These are phyloP conservation scores for Anolis sagrei DNA, from an alignment of 2,113 vertebrate genomes.

Conservation along the genomic window DNA sequence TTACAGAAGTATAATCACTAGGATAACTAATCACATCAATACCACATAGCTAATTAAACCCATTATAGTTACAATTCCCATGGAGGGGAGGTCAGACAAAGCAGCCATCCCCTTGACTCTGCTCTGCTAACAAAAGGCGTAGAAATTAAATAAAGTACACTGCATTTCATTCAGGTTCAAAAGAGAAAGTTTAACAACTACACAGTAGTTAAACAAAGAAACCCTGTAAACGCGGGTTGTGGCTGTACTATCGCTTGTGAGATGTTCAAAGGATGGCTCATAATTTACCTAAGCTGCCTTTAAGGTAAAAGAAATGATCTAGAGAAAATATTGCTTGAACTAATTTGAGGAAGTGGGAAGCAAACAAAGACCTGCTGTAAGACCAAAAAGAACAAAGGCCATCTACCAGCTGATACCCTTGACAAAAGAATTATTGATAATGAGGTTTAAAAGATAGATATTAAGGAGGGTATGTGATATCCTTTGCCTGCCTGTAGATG, in stretches of 20 bases:
- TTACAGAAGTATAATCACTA: conserved; percentile 79
- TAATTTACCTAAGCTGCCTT: conserved; percentile 15
- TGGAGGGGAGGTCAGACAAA: conserved; percentile 76
- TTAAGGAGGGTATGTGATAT: not conserved
- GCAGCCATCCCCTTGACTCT: conserved; percentile 60
- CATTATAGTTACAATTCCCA: conserved; percentile 80
- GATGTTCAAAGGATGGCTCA: conserved; percentile 44
- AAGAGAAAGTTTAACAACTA: conserved; percentile 55
- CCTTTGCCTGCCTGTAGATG: not conserved
- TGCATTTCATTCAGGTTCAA: conserved; percentile 44
- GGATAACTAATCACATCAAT: conserved; percentile 82
- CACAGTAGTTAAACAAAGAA: conserved; percentile 46
- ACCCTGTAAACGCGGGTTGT: conserved; percentile 41
- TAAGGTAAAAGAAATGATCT: conserved; percentile 39
- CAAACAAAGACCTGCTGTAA: not conserved
- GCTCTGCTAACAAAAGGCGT: conserved; percentile 69
- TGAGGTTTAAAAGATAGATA: conserved; percentile 24
- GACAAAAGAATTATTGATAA: conserved; percentile 37
- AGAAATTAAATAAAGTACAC: conserved; percentile 76
- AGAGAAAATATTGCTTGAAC: conserved; percentile 14
- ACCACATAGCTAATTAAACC: conserved; percentile 84
- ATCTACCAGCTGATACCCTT: conserved; percentile 31
- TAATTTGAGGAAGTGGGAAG: not conserved
- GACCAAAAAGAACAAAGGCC: conserved; percentile 27
- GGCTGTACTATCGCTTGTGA: not conserved